Conservation (phyloP, 2,888 invertebrate species). For the Ryuthela nishihirai region DNA sequence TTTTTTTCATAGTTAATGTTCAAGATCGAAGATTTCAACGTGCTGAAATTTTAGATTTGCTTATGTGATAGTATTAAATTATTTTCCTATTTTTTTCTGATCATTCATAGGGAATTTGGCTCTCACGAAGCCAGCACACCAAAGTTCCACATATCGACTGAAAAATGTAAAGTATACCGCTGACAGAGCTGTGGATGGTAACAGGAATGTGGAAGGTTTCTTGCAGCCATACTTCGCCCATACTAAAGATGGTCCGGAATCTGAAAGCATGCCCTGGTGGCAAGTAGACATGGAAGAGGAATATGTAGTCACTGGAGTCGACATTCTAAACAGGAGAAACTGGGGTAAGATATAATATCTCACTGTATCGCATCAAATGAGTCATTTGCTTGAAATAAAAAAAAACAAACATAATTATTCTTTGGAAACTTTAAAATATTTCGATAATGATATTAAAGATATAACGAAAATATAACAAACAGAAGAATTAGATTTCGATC, state of each 20-base stretch:
- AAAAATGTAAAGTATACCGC: conserved; percentile 41
- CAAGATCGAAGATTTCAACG: no score
- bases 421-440: no score
- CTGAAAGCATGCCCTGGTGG: conserved; percentile 41
- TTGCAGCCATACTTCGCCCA: conserved; percentile 37
- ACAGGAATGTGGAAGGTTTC: conserved; percentile 35
- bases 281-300: conserved; percentile 41
- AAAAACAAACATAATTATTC: no score
- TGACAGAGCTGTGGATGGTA: conserved; percentile 40
- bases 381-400: no score
- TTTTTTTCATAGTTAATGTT: no score
- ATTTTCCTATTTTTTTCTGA: no score
- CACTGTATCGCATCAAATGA: no score
- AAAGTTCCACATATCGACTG: conserved; percentile 41
- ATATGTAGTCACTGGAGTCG: conserved; percentile 38
- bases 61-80: no score
- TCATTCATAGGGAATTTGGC: conserved; percentile 32
- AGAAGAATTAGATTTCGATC: no score
- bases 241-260: conserved; percentile 33
- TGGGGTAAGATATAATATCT: conserved; percentile 36
- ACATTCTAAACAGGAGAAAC: conserved; percentile 39
- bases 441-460: no score
- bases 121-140: conserved; percentile 36
- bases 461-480: no score
- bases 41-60: no score